These are phyloP conservation scores for Pissodes strobi DNA, from an alignment of 1,140 invertebrate species.

Conservation along the genomic window DNA sequence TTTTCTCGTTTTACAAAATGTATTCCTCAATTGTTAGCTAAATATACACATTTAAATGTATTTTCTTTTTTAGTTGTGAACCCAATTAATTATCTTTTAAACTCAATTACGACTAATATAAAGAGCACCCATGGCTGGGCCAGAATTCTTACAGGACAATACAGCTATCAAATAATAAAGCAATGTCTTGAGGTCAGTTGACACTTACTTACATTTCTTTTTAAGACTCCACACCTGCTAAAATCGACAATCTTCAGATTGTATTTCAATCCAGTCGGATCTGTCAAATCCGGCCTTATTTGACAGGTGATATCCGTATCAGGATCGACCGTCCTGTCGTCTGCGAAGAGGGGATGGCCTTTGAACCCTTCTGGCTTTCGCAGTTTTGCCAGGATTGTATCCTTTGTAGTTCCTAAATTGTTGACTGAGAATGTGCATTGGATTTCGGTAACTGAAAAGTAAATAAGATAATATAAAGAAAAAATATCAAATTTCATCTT, in stretches of 20 bases:
- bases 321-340: slow-evolving; percentile 75
- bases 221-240: slow-evolving; percentile 78
- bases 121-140: too few species aligned
- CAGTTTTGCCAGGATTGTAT: slow-evolving; percentile 76
- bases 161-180: too few species aligned
- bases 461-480: too few species aligned
- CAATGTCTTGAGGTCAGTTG: too few species aligned
- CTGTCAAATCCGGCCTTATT: slow-evolving; percentile 71
- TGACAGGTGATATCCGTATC: slow-evolving; percentile 73
- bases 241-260: slow-evolving; percentile 78
- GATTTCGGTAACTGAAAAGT: slow-evolving; percentile 71
- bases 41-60: too few species aligned
- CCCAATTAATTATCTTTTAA: too few species aligned
- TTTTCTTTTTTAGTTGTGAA: too few species aligned
- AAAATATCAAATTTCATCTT: too few species aligned
- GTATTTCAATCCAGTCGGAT: slow-evolving; percentile 72
- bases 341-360: slow-evolving; percentile 80
- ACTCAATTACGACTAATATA: too few species aligned
- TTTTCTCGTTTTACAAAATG: too few species aligned
- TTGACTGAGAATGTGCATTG: slow-evolving; percentile 71
- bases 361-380: slow-evolving; percentile 80
- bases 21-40: too few species aligned
- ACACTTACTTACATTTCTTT: slow-evolving; percentile 81
- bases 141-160: too few species aligned
- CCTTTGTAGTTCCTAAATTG: slow-evolving; percentile 59